Evolutionary conservation across 2,888 invertebrate species (phyloP).

Genomic region (Brachypterus glaber): DNA sequence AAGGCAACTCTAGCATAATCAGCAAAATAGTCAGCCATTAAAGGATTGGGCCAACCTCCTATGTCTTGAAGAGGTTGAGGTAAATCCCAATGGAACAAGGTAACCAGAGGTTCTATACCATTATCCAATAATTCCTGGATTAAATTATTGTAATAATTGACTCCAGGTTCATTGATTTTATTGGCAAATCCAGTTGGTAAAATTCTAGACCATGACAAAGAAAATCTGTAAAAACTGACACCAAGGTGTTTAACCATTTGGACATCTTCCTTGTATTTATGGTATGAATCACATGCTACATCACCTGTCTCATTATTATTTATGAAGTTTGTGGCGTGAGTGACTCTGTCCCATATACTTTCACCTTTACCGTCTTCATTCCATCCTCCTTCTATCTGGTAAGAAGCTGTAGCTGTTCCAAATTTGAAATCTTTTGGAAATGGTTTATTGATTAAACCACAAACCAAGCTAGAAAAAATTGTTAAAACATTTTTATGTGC

Average conservation of each 20-base stretch:
- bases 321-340: constrained; percentile 46
- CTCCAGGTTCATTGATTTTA: constrained; percentile 55
- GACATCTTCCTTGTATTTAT: constrained; percentile 54
- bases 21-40: constrained; percentile 45
- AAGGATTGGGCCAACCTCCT: constrained; percentile 44
- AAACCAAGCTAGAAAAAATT: too few species aligned
- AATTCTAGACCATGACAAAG: constrained; percentile 67
- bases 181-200: constrained; percentile 60
- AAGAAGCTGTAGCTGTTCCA: constrained; percentile 46
- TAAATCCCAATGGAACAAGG: constrained; percentile 48
- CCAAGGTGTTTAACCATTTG: constrained; percentile 53
- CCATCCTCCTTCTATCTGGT: constrained; percentile 38
- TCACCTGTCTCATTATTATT: constrained; percentile 53
- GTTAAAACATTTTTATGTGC: too few species aligned
- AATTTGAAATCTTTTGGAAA: constrained; percentile 26
- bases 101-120: constrained; percentile 47
- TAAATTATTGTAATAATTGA: constrained; percentile 54
- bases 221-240: constrained; percentile 60
- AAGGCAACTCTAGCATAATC: constrained; percentile 46
- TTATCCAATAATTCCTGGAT: constrained; percentile 45
- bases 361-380: constrained; percentile 29
- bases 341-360: constrained; percentile 21
- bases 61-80: constrained; percentile 41
- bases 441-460: too few species aligned
- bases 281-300: constrained; percentile 60